These are phyloP conservation scores for Sericinus montela DNA, from an alignment of 2,888 invertebrate genomes.

Conservation along the genomic window DNA sequence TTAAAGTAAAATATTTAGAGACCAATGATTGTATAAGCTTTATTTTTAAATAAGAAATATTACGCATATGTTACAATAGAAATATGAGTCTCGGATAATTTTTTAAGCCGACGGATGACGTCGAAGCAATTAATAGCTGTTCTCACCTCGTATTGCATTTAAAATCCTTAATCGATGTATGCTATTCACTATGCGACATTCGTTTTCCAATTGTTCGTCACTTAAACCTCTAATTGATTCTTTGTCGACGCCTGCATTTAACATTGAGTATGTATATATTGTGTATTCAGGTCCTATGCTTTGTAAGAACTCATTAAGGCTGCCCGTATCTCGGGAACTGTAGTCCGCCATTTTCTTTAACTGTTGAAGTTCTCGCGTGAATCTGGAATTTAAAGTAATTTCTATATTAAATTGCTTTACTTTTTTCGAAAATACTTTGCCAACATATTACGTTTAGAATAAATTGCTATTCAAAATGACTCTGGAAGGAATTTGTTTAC, in stretches of 20 bases:
- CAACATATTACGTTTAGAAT: no score
- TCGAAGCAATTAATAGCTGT: not conserved
- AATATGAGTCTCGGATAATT: not conserved
- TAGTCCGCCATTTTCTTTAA: constrained; percentile 98
- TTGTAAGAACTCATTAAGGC: constrained; percentile 91
- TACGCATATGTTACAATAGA: not conserved
- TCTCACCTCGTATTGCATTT: constrained; percentile 88
- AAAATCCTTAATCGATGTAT: constrained; percentile 95
- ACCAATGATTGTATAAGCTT: not conserved
- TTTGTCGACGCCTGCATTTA: constrained; percentile 96
- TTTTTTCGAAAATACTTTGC: no score
- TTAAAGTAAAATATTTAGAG: not conserved
- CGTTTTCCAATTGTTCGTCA: constrained; percentile 93
- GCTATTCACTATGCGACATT: constrained; percentile 95
- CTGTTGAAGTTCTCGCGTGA: constrained; percentile 94
- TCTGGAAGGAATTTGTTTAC: no score
- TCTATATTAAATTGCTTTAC: not conserved
- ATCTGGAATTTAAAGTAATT: constrained; percentile 72
- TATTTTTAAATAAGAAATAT: not conserved
- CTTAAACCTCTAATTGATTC: constrained; percentile 90
- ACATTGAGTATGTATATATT: constrained; percentile 97
- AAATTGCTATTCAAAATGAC: no score
- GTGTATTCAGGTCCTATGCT: constrained; percentile 93
- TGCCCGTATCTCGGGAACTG: constrained; percentile 95
- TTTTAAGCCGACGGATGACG: not conserved